phyloP scores from a whole-genome alignment of 2,888 invertebrate species.

The Leptura quadrifasciata region DNA sequence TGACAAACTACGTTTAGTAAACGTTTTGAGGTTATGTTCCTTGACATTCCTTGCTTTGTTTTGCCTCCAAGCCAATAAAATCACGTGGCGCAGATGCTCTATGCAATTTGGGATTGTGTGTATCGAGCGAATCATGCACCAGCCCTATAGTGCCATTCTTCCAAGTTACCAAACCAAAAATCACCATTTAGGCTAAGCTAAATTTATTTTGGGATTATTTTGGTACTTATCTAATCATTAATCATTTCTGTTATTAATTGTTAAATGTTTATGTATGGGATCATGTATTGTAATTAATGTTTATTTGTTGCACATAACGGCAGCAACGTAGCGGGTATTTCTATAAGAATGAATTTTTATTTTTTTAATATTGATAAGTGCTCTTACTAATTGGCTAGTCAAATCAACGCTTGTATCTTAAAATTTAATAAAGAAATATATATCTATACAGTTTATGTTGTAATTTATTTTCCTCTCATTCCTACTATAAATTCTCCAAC shows the following conservation, averaged over 20 bases:
- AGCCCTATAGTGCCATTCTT: constrained; percentile 15
- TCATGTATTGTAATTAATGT: background rate
- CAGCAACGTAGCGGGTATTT: constrained; percentile 31
- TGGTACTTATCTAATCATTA: constrained; percentile 12
- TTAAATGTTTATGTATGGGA: background rate
- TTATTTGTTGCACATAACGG: background rate
- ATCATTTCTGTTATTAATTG: background rate
- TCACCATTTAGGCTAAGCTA: background rate
- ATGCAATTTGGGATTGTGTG: background rate
- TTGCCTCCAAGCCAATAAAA: too few relatives aligned
- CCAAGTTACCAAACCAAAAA: constrained; percentile 17
- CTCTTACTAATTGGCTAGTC: constrained; percentile 59
- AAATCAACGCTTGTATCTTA: constrained; percentile 50
- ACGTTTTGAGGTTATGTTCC: too few relatives aligned
- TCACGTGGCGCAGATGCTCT: too few relatives aligned
- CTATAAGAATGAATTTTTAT: constrained; percentile 26
- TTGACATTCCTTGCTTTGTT: too few relatives aligned
- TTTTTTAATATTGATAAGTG: constrained; percentile 46
- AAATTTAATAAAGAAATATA: constrained; percentile 38
- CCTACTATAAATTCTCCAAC: too few relatives aligned
- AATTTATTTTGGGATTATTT: constrained; percentile 17
- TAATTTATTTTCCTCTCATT: too few relatives aligned
- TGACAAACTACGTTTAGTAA: too few relatives aligned
- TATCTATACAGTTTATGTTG: constrained; percentile 21
- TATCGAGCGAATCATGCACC: background rate